These are phyloP conservation scores for Istiophorus platypterus DNA, from an alignment of 2,113 vertebrate genomes.

Conservation along the genomic window DNA sequence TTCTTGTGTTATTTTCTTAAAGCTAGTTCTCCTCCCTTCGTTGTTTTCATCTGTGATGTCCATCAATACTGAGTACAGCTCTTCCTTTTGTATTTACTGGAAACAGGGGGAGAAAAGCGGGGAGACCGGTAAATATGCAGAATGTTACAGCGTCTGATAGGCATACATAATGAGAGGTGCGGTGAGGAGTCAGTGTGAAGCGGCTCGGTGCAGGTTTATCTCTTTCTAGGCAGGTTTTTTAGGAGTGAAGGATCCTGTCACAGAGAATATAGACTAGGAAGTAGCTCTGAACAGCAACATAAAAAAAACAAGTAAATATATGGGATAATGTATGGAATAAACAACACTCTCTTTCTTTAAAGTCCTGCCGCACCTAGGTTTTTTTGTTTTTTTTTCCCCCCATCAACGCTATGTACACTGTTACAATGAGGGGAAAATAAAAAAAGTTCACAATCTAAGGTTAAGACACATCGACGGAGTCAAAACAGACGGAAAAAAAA, in stretches of 20 bases:
- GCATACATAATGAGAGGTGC: constrained; percentile 54
- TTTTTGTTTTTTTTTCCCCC: too few relatives aligned
- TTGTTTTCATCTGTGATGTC: constrained; percentile 80
- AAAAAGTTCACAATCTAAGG: constrained; percentile 34
- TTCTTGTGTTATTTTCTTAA: constrained; percentile 81
- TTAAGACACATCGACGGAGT: constrained; percentile 24
- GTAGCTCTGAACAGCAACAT: constrained; percentile 9
- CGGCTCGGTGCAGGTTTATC: constrained; percentile 30
- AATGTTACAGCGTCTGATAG: constrained; percentile 42
- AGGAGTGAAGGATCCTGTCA: not conserved
- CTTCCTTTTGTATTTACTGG: constrained; percentile 84
- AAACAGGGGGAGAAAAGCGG: constrained; percentile 75
- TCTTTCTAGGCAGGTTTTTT: constrained; percentile 18
- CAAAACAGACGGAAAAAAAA: constrained; percentile 20
- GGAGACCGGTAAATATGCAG: constrained; percentile 70
- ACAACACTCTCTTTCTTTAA: constrained; percentile 13
- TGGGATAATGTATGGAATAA: constrained; percentile 47
- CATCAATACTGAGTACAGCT: constrained; percentile 81
- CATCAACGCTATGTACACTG: constrained; percentile 1
- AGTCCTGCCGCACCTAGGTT: not conserved
- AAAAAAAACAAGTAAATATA: constrained; percentile 33
- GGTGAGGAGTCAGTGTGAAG: constrained; percentile 24
- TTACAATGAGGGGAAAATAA: constrained; percentile 8
- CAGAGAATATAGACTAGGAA: constrained; percentile 23
- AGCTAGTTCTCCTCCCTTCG: constrained; percentile 81